Conservation (phyloP, 2,888 invertebrate genomes). For the Lasioglossum leucozonium region DNA sequence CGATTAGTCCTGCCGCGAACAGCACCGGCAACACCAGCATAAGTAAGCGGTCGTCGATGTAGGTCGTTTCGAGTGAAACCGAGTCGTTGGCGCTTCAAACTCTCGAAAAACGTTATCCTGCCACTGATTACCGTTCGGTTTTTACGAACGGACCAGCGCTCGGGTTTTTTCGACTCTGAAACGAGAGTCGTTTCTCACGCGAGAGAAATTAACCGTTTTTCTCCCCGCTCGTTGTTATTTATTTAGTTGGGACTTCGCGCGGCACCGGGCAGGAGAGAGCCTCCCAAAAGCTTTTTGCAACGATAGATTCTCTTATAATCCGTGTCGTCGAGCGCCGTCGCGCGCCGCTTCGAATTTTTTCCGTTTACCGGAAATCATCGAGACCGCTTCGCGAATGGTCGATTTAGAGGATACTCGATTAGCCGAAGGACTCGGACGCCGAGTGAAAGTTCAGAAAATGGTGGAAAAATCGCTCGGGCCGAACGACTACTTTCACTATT, state of each 20-base stretch:
- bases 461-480: slow-evolving; percentile 51
- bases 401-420: slow-evolving; percentile 19
- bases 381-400: background rate
- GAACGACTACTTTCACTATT: slow-evolving; percentile 59
- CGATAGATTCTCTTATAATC: background rate
- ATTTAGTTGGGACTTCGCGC: background rate
- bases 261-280: background rate
- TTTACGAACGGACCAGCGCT: background rate
- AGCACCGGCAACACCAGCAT: background rate
- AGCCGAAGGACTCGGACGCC: slow-evolving; percentile 1
- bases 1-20: background rate
- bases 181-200: background rate
- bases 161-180: background rate
- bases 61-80: slow-evolving; percentile 46
- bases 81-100: slow-evolving; percentile 19
- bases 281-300: background rate
- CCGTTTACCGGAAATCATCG: background rate
- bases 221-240: background rate
- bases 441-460: slow-evolving; percentile 59
- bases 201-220: background rate
- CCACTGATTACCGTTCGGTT: background rate
- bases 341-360: background rate
- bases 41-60: slow-evolving; percentile 17
- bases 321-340: background rate
- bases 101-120: slow-evolving; percentile 21